Percentiles rank a stretch among this genome's conserved stretches.
Conservation (phyloP, 1,140 invertebrate genomes). For the Bombus haemorrhoidalis region DNA sequence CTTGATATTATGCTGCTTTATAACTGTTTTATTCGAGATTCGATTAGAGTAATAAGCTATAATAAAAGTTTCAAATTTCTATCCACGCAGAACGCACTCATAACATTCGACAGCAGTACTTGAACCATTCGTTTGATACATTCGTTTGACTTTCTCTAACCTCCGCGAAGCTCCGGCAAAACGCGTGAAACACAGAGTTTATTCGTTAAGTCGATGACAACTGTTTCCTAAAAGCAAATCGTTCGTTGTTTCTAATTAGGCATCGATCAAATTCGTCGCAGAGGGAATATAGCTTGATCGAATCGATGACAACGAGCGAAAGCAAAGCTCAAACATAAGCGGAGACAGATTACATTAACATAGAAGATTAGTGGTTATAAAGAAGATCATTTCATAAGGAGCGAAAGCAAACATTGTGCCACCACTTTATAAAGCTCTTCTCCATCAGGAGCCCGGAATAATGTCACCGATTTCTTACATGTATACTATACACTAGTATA, state of each 20-base stretch:
- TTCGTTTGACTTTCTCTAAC: background rate
- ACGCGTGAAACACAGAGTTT: background rate
- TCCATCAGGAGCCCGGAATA: no score
- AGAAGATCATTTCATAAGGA: background rate
- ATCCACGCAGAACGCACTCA: background rate
- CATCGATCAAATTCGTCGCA: background rate
- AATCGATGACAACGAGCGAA: background rate
- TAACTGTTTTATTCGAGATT: background rate
- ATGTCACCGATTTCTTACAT: background rate
- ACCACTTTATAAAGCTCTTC: background rate
- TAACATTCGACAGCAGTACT: background rate
- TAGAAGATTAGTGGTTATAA: background rate
- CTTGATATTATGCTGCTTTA: no score
- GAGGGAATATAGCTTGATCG: background rate
- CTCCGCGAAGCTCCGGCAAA: background rate
- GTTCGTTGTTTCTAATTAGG: no score
- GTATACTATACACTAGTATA: background rate
- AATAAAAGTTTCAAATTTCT: background rate
- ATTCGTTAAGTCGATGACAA: background rate
- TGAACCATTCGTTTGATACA: background rate
- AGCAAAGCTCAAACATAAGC: constrained; percentile 10
- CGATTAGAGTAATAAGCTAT: no score
- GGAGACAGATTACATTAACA: background rate
- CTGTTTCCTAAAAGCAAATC: background rate
- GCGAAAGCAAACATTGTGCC: background rate